Evolutionary conservation across 2,113 vertebrate genomes (phyloP), one percentile per base, ranked within the genome.

Genomic region (Macrotis lagotis): DNA sequence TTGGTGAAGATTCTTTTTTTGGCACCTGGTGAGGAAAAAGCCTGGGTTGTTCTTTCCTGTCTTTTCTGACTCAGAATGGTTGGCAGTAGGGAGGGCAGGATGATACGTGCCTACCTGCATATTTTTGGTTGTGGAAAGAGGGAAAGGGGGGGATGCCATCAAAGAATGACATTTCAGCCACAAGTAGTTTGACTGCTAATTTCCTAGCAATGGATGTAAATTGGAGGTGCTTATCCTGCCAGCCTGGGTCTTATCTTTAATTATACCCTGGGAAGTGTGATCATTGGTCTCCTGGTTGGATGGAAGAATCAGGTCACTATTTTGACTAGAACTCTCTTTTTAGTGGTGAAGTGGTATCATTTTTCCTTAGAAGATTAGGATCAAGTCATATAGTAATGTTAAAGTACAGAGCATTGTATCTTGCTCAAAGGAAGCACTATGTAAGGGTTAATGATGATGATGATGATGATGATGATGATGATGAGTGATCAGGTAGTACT

Each of bases 91-190:
- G 28, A 49, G 28, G 91, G 83, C 44, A 48, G 92, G 94, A 89
- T 91, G 90, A 83, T 95, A 92, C 3, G 26, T 51, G 91, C 37
- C 44, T 48, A 26, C 53, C 5, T 48, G 83, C n/a, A 44, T 83
- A 89, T 25, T 14, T 59, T 95, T 92, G 8, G 90, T 47, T 50
- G 91, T 48, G 50, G 49, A 44, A n/a, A 51, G 95, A n/a, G 51
- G 93, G 37, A 93, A 26, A 49, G 7, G 7, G 90, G 51, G 37
- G 94, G 53, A 50, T 47, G 0, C 51, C 19, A 25, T n/a, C 59
- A 51, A 51, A 95, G 55, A 90, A 91, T 93, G 96, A 95, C 25
- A 59, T 49, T 92, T 96, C 96, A 96, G 96, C 96, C 96, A 93
- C 28, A 88, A n/a, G 66, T 28, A 48, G 74, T 26, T 89, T 88